These are phyloP conservation scores for Romanogobio albipinnatus DNA, from an alignment of 2,113 vertebrate genomes.

Conservation along the genomic window DNA sequence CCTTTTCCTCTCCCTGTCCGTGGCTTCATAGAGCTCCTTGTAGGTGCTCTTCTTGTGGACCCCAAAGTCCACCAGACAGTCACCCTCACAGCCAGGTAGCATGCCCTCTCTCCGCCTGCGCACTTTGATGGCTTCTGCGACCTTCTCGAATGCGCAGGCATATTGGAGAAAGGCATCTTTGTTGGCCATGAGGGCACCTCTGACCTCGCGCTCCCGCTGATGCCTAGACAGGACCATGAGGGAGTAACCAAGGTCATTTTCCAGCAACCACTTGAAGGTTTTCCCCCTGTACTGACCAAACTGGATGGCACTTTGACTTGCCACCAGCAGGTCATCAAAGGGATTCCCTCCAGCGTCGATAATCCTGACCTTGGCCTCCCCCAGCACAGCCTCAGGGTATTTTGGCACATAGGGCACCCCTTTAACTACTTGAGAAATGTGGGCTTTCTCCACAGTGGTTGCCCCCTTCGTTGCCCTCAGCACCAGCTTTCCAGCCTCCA, in stretches of 20 bases:
- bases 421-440: neutral
- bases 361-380: neutral
- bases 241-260: neutral
- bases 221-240: neutral
- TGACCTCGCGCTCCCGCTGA: neutral
- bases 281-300: constrained; percentile 8
- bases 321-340: constrained; percentile 12
- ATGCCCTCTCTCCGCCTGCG: neutral
- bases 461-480: neutral
- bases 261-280: constrained; percentile 10
- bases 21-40: constrained; percentile 12
- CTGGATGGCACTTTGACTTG: neutral
- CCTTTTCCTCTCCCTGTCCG: neutral
- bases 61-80: constrained; percentile 20
- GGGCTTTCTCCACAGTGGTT: neutral
- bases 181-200: neutral
- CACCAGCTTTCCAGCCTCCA: neutral
- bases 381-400: neutral
- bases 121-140: neutral
- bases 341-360: neutral
- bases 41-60: neutral
- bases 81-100: neutral
- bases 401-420: neutral
- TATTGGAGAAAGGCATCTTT: constrained; percentile 4
- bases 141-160: neutral